Conservation (phyloP, 2,797 vertebrate species). For the Takifugu rubripes region DNA sequence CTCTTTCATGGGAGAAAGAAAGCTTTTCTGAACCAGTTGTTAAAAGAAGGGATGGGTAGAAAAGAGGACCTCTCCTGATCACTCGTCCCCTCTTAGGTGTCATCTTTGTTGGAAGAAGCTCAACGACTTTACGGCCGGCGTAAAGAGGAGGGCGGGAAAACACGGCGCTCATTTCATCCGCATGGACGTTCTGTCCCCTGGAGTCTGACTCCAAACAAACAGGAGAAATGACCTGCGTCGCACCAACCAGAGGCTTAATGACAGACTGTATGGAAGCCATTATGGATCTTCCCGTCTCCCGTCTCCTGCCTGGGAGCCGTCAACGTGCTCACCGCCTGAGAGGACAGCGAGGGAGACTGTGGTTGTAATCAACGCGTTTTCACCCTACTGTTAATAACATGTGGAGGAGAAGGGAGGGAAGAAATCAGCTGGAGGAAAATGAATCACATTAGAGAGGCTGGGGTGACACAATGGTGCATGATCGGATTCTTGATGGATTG, state of each 20-base stretch:
- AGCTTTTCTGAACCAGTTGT: too few relatives aligned
- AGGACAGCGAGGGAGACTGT: slow-evolving; percentile 28
- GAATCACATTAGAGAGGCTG: slow-evolving; percentile 55
- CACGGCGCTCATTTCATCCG: slow-evolving; percentile 35
- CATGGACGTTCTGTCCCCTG: slow-evolving; percentile 21
- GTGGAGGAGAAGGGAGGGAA: slow-evolving; percentile 42
- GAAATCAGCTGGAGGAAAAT: slow-evolving; percentile 57
- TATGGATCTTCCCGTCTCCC: slow-evolving; percentile 53
- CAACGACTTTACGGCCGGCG: slow-evolving; percentile 52
- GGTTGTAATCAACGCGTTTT: slow-evolving; percentile 70
- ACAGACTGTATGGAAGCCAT: slow-evolving; percentile 59
- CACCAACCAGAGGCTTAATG: slow-evolving; percentile 52
- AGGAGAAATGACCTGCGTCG: slow-evolving; percentile 49
- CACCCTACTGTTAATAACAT: slow-evolving; percentile 65
- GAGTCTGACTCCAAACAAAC: slow-evolving; percentile 57
- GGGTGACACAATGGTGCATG: slow-evolving; percentile 50
- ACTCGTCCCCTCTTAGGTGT: too few relatives aligned
- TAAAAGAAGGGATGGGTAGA: too few relatives aligned
- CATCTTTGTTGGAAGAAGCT: slow-evolving; percentile 10
- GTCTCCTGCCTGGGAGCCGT: slow-evolving; percentile 39
- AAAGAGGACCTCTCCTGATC: too few relatives aligned
- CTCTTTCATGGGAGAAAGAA: too few relatives aligned
- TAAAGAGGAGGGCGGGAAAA: slow-evolving; percentile 45
- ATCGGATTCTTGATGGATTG: slow-evolving; percentile 38
- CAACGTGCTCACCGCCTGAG: slow-evolving; percentile 23